Percentiles rank a stretch among this genome's conserved stretches.
phyloP scores from a whole-genome alignment of 2,797 vertebrate genomes.

The Oreortyx pictus region DNA sequence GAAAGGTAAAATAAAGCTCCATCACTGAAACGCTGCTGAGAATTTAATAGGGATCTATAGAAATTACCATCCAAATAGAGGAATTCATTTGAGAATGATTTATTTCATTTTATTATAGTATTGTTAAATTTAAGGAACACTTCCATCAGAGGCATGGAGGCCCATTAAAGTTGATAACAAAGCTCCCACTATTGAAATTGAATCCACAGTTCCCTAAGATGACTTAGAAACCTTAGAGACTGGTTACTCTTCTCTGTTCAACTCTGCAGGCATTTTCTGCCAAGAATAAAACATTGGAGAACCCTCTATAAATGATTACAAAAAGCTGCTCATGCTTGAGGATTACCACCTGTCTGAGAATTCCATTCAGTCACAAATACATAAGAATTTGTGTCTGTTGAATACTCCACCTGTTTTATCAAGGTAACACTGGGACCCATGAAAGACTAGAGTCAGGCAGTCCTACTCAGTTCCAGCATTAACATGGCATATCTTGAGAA shows the following conservation, averaged over 20 bases:
- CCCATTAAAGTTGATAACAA: slow-evolving; percentile 44
- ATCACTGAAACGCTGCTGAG: not conserved
- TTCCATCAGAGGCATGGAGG: not conserved
- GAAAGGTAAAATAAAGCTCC: slow-evolving; percentile 32
- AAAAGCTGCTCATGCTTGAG: not conserved
- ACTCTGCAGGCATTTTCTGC: not conserved
- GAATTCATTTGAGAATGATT: not conserved
- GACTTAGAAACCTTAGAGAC: not conserved
- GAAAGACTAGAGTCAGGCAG: not conserved
- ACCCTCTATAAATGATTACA: not conserved
- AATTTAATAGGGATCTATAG: slow-evolving; percentile 33
- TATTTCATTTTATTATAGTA: slow-evolving; percentile 21
- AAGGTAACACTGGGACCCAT: not conserved
- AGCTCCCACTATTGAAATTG: slow-evolving; percentile 25
- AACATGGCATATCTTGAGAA: rapidly evolving
- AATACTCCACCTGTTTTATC: not conserved
- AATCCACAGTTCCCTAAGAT: slow-evolving; percentile 23
- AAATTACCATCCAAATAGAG: slow-evolving; percentile 22
- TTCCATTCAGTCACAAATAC: not conserved
- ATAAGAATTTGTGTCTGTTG: not conserved
- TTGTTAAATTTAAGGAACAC: slow-evolving; percentile 45
- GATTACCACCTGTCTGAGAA: not conserved
- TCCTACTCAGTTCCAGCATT: not conserved
- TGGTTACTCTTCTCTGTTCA: not conserved
- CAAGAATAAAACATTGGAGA: not conserved